Conservation (phyloP, 2,113 vertebrate genomes). For the Dasyprocta punctata region DNA sequence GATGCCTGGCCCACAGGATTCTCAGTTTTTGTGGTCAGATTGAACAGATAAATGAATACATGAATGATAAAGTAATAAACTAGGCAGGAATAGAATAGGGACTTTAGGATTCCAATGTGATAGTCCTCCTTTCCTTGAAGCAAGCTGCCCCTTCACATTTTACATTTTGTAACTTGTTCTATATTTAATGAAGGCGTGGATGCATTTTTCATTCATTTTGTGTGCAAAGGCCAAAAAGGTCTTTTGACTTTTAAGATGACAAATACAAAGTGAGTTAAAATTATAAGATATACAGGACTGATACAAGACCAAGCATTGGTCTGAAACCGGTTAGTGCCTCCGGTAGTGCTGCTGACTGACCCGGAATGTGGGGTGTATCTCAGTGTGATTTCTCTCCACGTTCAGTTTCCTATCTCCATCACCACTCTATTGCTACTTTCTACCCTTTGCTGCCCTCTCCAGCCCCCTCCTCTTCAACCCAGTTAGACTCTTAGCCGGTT, state of each 20-base stretch:
- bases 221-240: conserved; percentile 52
- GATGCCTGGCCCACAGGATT: not conserved
- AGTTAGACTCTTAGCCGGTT: not conserved
- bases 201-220: conserved; percentile 59
- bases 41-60: not conserved
- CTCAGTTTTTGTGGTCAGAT: not conserved
- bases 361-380: not conserved
- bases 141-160: conserved; percentile 4
- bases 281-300: not conserved
- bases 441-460: not conserved
- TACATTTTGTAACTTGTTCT: conserved; percentile 58
- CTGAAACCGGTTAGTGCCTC: not conserved
- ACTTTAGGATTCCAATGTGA: not conserved
- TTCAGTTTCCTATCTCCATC: not conserved
- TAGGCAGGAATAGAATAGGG: not conserved
- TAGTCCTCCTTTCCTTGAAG: not conserved
- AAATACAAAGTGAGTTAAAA: conserved; percentile 56
- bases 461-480: not conserved
- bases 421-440: accelerated
- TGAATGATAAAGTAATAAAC: conserved; percentile 24
- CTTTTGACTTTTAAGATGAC: conserved; percentile 52
- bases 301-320: not conserved
- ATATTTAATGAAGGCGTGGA: conserved; percentile 71
- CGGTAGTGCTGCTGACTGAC: not conserved
- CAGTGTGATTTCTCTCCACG: not conserved